Conservation (phyloP, 2,113 vertebrate species). For the Menura novaehollandiae region DNA sequence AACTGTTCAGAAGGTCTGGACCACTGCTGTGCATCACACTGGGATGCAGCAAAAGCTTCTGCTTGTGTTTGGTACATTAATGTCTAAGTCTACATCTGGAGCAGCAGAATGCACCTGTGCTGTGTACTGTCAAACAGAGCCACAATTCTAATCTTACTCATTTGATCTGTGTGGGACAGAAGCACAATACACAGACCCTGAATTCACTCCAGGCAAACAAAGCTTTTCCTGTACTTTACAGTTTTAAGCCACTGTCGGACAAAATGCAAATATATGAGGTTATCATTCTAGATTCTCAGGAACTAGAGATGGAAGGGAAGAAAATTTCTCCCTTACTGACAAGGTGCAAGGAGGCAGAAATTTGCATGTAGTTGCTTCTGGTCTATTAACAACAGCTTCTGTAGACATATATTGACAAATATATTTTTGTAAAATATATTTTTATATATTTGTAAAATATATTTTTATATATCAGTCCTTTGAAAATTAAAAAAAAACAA, state of each 20-base stretch:
- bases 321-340: neutral
- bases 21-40: neutral
- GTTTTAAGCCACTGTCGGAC: neutral
- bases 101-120: neutral
- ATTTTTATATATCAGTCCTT: no score
- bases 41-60: neutral
- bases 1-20: neutral
- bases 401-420: neutral
- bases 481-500: neutral
- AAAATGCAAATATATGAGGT: neutral
- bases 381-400: neutral
- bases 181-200: neutral
- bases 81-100: neutral
- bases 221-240: neutral
- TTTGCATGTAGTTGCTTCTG: neutral
- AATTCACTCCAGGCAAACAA: neutral
- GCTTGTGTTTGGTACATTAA: neutral
- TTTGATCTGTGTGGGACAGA: neutral
- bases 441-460: no score
- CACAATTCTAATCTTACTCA: slow-evolving; percentile 8
- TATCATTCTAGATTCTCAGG: neutral
- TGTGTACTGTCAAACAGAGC: neutral
- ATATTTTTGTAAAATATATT: no score
- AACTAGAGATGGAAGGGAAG: neutral
- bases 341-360: neutral